phyloP scores from a whole-genome alignment of 2,113 vertebrate genomes.

The Myxocyprinus asiaticus region DNA sequence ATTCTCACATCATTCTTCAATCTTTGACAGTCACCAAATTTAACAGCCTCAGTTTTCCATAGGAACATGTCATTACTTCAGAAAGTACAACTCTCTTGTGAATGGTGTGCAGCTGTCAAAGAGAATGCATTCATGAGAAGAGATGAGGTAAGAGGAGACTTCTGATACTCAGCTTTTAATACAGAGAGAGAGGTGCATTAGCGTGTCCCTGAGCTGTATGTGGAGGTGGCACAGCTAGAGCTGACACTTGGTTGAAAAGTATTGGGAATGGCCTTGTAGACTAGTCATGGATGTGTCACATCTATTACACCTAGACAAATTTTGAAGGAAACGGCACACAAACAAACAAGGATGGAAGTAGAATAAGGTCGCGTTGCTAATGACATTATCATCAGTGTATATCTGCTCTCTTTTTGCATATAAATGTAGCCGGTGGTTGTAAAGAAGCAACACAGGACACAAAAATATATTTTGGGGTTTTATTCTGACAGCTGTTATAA shows the following conservation, averaged over 20 bases:
- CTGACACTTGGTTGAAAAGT: background rate
- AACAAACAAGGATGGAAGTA: background rate
- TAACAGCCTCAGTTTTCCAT: too few relatives aligned
- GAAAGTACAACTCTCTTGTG: background rate
- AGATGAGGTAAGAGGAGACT: background rate
- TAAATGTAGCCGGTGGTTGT: too few relatives aligned
- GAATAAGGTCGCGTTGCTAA: background rate
- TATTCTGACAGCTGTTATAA: too few relatives aligned
- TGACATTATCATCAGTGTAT: background rate
- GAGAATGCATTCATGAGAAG: background rate
- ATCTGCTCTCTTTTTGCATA: background rate
- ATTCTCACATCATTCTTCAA: too few relatives aligned
- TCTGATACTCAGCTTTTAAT: background rate
- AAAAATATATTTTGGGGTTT: too few relatives aligned
- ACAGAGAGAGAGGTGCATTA: background rate
- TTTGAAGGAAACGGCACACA: background rate
- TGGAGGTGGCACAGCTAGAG: background rate
- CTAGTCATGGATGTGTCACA: background rate
- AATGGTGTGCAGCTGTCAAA: background rate
- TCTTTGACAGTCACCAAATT: too few relatives aligned
- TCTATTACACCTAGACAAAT: too few relatives aligned
- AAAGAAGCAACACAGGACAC: too few relatives aligned
- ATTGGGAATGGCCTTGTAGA: background rate
- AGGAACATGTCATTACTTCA: too few relatives aligned
- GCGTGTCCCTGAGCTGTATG: background rate